Conservation (phyloP, 2,797 vertebrate genomes). For the Propithecus perrieri region DNA sequence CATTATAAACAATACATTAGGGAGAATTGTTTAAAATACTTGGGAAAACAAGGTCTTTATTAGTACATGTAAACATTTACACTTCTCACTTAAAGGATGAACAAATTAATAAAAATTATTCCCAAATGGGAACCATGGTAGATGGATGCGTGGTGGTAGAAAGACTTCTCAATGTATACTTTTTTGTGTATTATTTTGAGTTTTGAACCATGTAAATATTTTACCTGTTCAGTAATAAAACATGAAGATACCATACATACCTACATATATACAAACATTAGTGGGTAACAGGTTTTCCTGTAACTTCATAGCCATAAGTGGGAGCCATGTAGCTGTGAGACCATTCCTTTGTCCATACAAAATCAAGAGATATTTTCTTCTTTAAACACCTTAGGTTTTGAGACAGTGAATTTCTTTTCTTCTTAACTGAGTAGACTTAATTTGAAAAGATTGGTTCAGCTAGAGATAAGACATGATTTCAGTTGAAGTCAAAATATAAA, state of each 20-base stretch:
- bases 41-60: slow-evolving; percentile 27
- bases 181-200: neutral
- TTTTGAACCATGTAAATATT: slow-evolving; percentile 17
- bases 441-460: neutral
- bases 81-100: slow-evolving; percentile 47
- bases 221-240: slow-evolving; percentile 32
- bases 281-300: neutral
- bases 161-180: neutral
- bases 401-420: neutral
- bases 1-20: slow-evolving; percentile 44
- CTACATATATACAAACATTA: neutral
- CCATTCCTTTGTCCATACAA: neutral
- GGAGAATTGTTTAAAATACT: slow-evolving; percentile 43
- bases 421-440: neutral
- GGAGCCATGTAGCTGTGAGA: neutral
- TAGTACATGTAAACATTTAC: neutral
- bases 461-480: slow-evolving; percentile 18
- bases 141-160: neutral
- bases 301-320: slow-evolving; percentile 11
- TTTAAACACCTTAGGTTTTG: slow-evolving; percentile 23
- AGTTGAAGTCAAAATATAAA: neutral
- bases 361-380: slow-evolving; percentile 8
- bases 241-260: neutral
- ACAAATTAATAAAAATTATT: slow-evolving; percentile 40
- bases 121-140: neutral